Percentiles rank a stretch among this genome's conserved stretches.
phyloP scores from a whole-genome alignment of 2,797 vertebrate genomes.

The Dromococcyx pavoninus region DNA sequence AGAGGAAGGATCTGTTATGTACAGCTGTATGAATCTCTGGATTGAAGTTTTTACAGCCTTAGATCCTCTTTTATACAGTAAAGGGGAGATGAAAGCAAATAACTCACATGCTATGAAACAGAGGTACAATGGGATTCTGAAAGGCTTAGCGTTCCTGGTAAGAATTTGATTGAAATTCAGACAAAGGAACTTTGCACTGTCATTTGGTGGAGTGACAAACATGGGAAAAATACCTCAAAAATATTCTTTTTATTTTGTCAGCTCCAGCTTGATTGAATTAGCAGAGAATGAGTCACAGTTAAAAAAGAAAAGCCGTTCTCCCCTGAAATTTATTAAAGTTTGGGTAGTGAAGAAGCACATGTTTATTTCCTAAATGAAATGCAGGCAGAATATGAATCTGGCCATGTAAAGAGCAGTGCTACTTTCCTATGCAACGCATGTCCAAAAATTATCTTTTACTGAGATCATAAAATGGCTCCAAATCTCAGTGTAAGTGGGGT shows the following conservation, averaged over 20 bases:
- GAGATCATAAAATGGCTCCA: slow-evolving; percentile 19
- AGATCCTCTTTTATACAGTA: slow-evolving; percentile 79
- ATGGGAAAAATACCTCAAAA: slow-evolving; percentile 70
- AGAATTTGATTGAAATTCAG: slow-evolving; percentile 79
- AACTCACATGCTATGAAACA: slow-evolving; percentile 76
- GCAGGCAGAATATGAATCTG: slow-evolving; percentile 19
- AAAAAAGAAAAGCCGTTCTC: slow-evolving; percentile 47
- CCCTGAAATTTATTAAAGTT: slow-evolving; percentile 56
- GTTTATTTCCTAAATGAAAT: slow-evolving; percentile 55
- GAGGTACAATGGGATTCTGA: slow-evolving; percentile 76
- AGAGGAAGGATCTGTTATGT: slow-evolving; percentile 77
- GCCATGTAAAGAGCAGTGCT: background rate
- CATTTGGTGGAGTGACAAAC: slow-evolving; percentile 70
- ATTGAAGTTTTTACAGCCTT: slow-evolving; percentile 78
- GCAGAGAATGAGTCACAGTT: slow-evolving; percentile 68
- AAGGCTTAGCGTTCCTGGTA: slow-evolving; percentile 71
- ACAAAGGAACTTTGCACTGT: slow-evolving; percentile 68
- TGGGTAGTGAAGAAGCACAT: slow-evolving; percentile 47
- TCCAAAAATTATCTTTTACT: slow-evolving; percentile 32
- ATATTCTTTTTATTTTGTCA: slow-evolving; percentile 72
- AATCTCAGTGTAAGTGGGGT: background rate
- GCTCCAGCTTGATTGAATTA: slow-evolving; percentile 71
- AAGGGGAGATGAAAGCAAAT: slow-evolving; percentile 77
- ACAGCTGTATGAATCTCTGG: slow-evolving; percentile 76
- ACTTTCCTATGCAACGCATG: slow-evolving; percentile 19